Base-by-base conservation (phyloP, 2,797 vertebrate species). In the Geotrypetes seraphini region DNA sequence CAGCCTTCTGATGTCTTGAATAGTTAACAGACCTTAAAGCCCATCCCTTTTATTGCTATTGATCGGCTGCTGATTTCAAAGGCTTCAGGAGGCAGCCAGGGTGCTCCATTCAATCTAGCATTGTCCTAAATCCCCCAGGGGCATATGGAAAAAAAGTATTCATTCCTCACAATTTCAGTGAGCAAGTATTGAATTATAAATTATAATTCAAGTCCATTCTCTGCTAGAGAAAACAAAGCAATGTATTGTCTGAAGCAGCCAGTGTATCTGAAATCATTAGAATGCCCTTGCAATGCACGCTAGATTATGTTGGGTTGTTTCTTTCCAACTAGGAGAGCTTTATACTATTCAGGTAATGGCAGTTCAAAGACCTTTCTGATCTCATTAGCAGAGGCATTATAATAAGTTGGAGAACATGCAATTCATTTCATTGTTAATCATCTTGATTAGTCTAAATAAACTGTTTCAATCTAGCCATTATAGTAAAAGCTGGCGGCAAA, bases 121-220 rank as follows among this genome's bases (percentile, higher is more conserved):
- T 23, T 33, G 49, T 42, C 47, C n/a, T 31, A 28, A 28, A 60
- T 39, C 39, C 63, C 44, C 60, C 41, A 43, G 39, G 56, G 44
- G 34, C 56, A 45, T 31, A 47, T 55, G 31, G 42, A 48, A 53
- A 39, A 57, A n/a, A n/a, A n/a, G n/a, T n/a, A n/a, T n/a, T n/a
- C n/a, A n/a, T n/a, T n/a, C n/a, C n/a, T n/a, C n/a, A n/a, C n/a
- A n/a, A n/a, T 65, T 50, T 48, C 55, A 57, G 45, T 28, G 49
- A 51, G 32, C 45, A 60, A 63, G 47, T 53, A 63, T 56, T 46
- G 59, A 25, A 47, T 66, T 59, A 57, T 53, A 61, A 63, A 71
- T 59, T 57, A 50, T 52, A 50, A 57, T 47, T 37, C 48, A 52
- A 47, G 55, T 60, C 40, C 54, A 3, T 45, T 53, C 57, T 59